A percentile compares a stretch with the other conserved stretches of the same genome.
Evolutionary conservation across 2,797 vertebrate species (phyloP).

Genomic region (Oreonectes daqikongensis): DNA sequence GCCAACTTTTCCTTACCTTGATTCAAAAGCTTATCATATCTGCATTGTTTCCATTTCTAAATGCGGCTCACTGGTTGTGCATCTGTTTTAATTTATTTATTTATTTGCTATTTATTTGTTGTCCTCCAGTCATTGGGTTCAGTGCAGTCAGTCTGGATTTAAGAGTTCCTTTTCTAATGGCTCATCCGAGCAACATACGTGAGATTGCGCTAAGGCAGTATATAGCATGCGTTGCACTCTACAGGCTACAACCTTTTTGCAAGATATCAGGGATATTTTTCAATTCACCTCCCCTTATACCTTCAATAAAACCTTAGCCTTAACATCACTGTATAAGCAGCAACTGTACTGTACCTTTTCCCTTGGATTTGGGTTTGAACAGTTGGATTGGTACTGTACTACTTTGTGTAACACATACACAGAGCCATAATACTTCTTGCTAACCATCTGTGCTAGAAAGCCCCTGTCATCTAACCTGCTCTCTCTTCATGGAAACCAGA

Average conservation of each 20-base stretch:
- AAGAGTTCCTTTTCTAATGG: constrained; percentile 40
- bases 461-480: constrained; percentile 64
- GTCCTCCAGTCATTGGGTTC: constrained; percentile 69
- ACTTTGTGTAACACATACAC: constrained; percentile 47
- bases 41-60: constrained; percentile 53
- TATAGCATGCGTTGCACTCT: constrained; percentile 76
- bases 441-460: constrained; percentile 69
- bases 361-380: constrained; percentile 62
- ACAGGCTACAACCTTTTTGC: constrained; percentile 67
- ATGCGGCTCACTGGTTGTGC: constrained; percentile 43
- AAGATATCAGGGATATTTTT: constrained; percentile 84
- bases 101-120: constrained; percentile 71
- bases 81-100: constrained; percentile 61
- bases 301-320: constrained; percentile 79
- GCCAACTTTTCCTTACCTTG: constrained; percentile 39
- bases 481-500: constrained; percentile 66
- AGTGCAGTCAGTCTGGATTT: constrained; percentile 62
- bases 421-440: constrained; percentile 55
- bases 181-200: background rate
- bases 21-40: constrained; percentile 34
- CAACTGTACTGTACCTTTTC: constrained; percentile 66
- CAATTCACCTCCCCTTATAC: constrained; percentile 70
- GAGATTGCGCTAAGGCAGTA: constrained; percentile 71
- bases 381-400: constrained; percentile 61
- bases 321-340: constrained; percentile 74